Base-by-base conservation (phyloP, 1,140 invertebrate species). In the Nylanderia fulva region DNA sequence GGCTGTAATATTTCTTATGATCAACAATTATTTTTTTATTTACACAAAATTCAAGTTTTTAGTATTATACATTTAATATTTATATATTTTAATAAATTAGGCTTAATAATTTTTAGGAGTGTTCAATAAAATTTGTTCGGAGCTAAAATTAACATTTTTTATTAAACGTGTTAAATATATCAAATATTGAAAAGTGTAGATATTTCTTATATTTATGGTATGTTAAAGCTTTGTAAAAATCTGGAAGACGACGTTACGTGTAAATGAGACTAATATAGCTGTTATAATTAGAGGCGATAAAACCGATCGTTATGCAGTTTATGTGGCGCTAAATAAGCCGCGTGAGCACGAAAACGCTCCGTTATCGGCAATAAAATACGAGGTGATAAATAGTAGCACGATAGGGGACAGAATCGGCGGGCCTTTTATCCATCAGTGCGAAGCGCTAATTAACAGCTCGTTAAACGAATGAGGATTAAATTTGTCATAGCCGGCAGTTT, bases 401-500 rank as follows among this genome's bases (percentile, higher is more conserved):
- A 33, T 39, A 15, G 27, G 33, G 3, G 33, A 29, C 24, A 7
- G 21, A 45, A 56, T 61, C 36, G 39, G 9, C 72, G 24, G 24
- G 39, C 27, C 39, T n/a, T 76, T 76, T 76, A 58, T 63, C 33
- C 74, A 76, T 76, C 39, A 76, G 56, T 63, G 33, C 11, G 27
- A 18, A 11, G 36, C 18, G 39, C 58, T 76, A 76, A 76, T 76
- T 76, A 76, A 76, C 74, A 76, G 58, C 39, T 76, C 58, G 74
- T 76, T 76, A 76, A 76, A 63, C 36, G 74, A 7, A 63, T 63
- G 58, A 6, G 6, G 39, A 76, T 76, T 76, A 63, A 76, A 76
- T 76, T 63, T 18, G 74, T 21, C 29, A 13, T 11, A 24, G 24
- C 13, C 33, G 33, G 48, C 33, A 29, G 52, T 42, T 33, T 1